These are phyloP conservation scores for Henicopernis longicauda DNA, from an alignment of 2,113 vertebrate species.

Conservation along the genomic window DNA sequence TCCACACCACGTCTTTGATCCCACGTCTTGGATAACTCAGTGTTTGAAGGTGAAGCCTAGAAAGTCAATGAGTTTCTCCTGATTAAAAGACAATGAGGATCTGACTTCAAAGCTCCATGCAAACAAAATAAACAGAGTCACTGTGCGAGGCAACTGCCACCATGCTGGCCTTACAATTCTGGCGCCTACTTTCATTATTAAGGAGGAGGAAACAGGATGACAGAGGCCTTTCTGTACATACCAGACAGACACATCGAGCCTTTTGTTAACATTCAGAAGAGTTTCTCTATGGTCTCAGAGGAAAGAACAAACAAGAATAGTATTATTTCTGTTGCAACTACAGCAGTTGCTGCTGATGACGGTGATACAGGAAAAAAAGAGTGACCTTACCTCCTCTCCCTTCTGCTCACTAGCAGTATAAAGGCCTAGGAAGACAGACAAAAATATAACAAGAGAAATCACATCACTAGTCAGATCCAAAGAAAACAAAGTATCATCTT, in stretches of 20 bases:
- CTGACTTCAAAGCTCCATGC: neutral
- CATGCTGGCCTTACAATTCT: neutral
- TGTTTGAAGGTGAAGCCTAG: neutral
- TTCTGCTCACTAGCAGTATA: slow-evolving; percentile 2
- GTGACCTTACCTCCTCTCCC: slow-evolving; percentile 4
- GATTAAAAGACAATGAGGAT: slow-evolving; percentile 31
- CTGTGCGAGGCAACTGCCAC: neutral
- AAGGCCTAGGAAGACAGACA: neutral
- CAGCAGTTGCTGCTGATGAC: neutral
- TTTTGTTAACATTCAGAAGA: slow-evolving; percentile 35
- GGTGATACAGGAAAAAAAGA: neutral
- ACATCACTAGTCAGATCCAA: neutral
- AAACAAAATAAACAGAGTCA: neutral
- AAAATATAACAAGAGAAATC: neutral
- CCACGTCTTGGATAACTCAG: neutral
- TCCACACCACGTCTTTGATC: neutral
- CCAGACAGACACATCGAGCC: neutral
- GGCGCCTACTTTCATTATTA: neutral
- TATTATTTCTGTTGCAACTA: neutral
- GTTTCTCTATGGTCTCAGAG: neutral
- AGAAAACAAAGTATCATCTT: neutral
- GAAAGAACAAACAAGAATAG: neutral
- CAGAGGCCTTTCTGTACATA: neutral
- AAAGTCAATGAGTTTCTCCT: slow-evolving; percentile 1
- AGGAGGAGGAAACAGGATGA: slow-evolving; percentile 13